Evolutionary conservation across 2,797 vertebrate genomes (phyloP).

Genomic region (Lepus townsendii): DNA sequence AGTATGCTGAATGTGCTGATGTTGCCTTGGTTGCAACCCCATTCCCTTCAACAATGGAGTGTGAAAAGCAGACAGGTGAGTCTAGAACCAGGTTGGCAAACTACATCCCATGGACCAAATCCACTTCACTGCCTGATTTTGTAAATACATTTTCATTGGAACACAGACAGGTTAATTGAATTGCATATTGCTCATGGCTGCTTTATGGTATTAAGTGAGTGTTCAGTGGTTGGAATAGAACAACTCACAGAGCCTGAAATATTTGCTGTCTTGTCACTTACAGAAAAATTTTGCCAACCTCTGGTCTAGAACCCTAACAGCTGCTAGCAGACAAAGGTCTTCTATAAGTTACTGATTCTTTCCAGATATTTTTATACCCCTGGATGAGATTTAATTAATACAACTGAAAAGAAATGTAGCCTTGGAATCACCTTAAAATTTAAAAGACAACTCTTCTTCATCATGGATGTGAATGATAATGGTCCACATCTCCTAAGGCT

Average conservation of each 20-base stretch:
- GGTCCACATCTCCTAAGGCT: constrained; percentile 1
- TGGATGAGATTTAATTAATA: constrained; percentile 55
- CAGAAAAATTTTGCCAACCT: neutral
- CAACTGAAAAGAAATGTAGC: neutral
- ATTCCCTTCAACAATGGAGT: constrained; percentile 57
- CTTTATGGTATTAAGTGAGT: constrained; percentile 23
- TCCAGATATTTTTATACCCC: constrained; percentile 35
- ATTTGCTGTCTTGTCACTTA: constrained; percentile 38
- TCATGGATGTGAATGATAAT: neutral
- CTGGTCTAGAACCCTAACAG: constrained; percentile 51
- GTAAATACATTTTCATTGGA: constrained; percentile 40
- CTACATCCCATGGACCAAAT: constrained; percentile 4
- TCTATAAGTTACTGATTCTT: constrained; percentile 35
- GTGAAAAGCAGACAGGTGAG: constrained; percentile 26
- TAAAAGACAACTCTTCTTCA: constrained; percentile 34
- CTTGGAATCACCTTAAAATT: neutral
- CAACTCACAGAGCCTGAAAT: neutral
- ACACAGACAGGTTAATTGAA: constrained; percentile 35
- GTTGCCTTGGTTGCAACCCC: constrained; percentile 73
- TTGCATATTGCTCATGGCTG: neutral
- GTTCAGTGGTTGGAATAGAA: constrained; percentile 33
- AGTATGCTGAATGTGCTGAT: constrained; percentile 19
- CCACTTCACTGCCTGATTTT: constrained; percentile 41
- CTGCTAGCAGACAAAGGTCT: constrained; percentile 33
- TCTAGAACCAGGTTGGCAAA: constrained; percentile 46